A percentile compares a stretch with the other conserved stretches of the same genome.
phyloP scores from a whole-genome alignment of 2,113 vertebrate species.

The Herpetotheres cachinnans region DNA sequence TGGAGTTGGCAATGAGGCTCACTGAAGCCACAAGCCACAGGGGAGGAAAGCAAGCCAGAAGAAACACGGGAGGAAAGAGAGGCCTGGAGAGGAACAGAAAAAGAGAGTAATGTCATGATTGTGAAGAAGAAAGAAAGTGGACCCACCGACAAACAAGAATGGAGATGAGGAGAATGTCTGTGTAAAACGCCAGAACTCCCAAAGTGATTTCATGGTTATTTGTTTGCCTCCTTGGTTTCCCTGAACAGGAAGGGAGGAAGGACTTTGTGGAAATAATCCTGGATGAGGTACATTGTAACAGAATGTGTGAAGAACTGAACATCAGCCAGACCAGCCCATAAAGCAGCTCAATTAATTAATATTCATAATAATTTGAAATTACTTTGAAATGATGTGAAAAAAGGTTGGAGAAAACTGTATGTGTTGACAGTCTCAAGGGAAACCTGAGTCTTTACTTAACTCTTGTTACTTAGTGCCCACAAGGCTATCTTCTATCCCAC shows the following conservation, averaged over 20 bases:
- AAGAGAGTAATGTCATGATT: background rate
- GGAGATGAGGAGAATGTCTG: background rate
- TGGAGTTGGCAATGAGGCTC: background rate
- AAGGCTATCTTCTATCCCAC: constrained; percentile 11
- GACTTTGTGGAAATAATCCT: background rate
- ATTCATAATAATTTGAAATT: background rate
- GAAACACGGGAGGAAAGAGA: background rate
- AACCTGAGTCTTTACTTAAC: constrained; percentile 8
- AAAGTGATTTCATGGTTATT: background rate
- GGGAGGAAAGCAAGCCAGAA: background rate
- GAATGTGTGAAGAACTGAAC: background rate
- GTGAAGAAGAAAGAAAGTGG: background rate
- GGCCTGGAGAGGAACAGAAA: background rate
- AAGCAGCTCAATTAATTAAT: background rate
- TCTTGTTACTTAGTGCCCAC: constrained; percentile 4
- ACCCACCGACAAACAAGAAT: background rate
- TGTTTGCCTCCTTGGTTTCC: background rate
- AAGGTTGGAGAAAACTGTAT: background rate
- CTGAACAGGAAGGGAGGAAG: background rate
- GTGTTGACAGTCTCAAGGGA: constrained; percentile 11
- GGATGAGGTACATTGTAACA: background rate
- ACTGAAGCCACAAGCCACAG: background rate
- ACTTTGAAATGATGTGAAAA: constrained; percentile 2
- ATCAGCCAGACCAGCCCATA: background rate
- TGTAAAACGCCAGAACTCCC: background rate